phyloP scores from a whole-genome alignment of 2,113 vertebrate genomes.

The Aspiorhynchus laticeps region DNA sequence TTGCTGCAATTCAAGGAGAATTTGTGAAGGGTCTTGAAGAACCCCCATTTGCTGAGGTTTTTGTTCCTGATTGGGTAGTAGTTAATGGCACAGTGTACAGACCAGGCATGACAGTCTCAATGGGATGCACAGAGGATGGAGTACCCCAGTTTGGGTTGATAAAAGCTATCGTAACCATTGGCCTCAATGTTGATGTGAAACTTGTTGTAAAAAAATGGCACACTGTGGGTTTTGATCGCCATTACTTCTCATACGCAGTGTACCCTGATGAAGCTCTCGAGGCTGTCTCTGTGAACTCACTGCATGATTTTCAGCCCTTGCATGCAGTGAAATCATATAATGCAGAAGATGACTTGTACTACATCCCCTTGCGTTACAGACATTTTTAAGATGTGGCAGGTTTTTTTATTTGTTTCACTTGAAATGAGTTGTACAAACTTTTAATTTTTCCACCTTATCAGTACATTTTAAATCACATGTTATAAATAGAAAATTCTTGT shows the following conservation, averaged over 20 bases:
- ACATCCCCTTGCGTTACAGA: not conserved
- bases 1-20: slow-evolving; percentile 6
- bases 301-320: not conserved
- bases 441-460: too few species aligned
- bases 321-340: not conserved
- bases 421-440: too few species aligned
- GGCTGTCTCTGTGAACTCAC: not conserved
- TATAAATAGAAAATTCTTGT: too few species aligned
- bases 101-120: not conserved
- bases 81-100: not conserved
- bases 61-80: not conserved
- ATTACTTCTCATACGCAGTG: not conserved
- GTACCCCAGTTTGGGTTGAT: not conserved
- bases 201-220: slow-evolving; percentile 1
- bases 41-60: not conserved
- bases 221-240: not conserved
- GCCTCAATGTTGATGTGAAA: not conserved
- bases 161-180: not conserved
- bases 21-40: not conserved
- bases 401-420: too few species aligned
- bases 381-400: not conserved
- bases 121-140: not conserved
- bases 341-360: not conserved
- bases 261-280: not conserved
- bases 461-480: too few species aligned